Conservation (phyloP, 2,797 vertebrate species). For the Lepus oiostolus region DNA sequence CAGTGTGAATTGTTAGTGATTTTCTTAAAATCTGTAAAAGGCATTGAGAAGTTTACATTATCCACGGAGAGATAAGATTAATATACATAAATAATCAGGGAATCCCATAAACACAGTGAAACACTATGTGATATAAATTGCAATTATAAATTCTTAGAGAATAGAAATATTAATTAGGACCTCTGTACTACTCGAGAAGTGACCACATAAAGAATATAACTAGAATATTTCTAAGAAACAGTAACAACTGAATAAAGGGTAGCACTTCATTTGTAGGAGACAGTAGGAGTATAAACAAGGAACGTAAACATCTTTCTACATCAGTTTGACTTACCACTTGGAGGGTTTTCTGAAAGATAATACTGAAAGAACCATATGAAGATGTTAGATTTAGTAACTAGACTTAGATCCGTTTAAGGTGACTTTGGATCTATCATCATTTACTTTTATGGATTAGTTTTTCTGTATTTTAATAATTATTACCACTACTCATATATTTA, state of each 20-base stretch:
- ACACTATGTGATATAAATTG: constrained; percentile 21
- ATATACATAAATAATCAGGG: constrained; percentile 19
- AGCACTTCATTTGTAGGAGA: constrained; percentile 4
- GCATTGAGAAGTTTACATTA: background rate
- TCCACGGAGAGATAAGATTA: background rate
- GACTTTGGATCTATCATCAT: background rate
- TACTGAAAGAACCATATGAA: background rate
- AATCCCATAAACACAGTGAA: background rate
- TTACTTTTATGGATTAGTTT: constrained; percentile 31
- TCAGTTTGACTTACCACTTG: background rate
- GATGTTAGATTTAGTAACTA: background rate
- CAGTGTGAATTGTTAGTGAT: background rate
- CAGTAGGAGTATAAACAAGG: background rate
- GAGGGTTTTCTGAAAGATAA: background rate
- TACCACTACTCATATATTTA: background rate
- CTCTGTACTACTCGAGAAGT: constrained; percentile 32
- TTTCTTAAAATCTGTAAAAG: background rate
- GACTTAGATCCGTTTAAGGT: background rate
- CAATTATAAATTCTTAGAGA: constrained; percentile 48
- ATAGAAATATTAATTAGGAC: constrained; percentile 52
- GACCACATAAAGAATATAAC: constrained; percentile 19
- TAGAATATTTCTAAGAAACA: constrained; percentile 30
- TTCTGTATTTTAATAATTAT: background rate
- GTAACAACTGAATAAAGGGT: constrained; percentile 7
- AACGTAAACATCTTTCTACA: background rate